Evolutionary conservation across 2,797 vertebrate species (phyloP).

Genomic region (Botia kubotai): DNA sequence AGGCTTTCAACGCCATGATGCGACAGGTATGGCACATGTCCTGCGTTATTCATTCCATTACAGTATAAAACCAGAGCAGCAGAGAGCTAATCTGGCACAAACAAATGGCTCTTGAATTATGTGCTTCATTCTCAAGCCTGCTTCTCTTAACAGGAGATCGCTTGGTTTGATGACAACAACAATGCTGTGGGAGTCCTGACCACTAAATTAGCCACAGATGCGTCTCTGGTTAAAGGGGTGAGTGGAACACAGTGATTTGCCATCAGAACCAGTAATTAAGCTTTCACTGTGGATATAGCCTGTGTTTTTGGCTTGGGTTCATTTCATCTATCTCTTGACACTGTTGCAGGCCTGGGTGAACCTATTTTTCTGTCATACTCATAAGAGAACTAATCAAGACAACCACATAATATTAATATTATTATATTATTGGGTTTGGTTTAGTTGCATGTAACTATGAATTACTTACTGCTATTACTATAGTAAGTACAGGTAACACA

Average conservation of each 20-base stretch:
- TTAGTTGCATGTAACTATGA: no score
- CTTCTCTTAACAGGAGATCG: slow-evolving; percentile 68
- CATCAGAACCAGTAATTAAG: slow-evolving; percentile 43
- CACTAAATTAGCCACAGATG: slow-evolving; percentile 82
- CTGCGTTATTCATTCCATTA: neutral
- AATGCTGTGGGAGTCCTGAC: slow-evolving; percentile 78
- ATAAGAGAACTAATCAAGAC: no score
- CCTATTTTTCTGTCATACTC: neutral
- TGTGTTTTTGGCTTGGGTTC: slow-evolving; percentile 44
- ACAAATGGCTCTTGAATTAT: slow-evolving; percentile 13
- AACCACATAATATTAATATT: no score
- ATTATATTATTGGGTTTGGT: no score
- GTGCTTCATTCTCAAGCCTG: slow-evolving; percentile 15
- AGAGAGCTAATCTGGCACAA: slow-evolving; percentile 27
- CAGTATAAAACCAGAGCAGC: neutral
- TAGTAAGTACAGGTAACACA: no score
- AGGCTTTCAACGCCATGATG: slow-evolving; percentile 62
- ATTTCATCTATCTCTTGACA: slow-evolving; percentile 38
- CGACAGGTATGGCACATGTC: slow-evolving; percentile 63
- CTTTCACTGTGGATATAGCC: slow-evolving; percentile 37
- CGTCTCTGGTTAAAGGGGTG: slow-evolving; percentile 82
- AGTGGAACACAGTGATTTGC: slow-evolving; percentile 61
- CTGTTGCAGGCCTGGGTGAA: neutral
- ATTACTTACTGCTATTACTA: no score
- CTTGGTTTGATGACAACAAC: slow-evolving; percentile 82